Percentiles rank a stretch among this genome's conserved stretches.
phyloP scores from a whole-genome alignment of 2,797 vertebrate species.

The Rhabdophis nuchalis region DNA sequence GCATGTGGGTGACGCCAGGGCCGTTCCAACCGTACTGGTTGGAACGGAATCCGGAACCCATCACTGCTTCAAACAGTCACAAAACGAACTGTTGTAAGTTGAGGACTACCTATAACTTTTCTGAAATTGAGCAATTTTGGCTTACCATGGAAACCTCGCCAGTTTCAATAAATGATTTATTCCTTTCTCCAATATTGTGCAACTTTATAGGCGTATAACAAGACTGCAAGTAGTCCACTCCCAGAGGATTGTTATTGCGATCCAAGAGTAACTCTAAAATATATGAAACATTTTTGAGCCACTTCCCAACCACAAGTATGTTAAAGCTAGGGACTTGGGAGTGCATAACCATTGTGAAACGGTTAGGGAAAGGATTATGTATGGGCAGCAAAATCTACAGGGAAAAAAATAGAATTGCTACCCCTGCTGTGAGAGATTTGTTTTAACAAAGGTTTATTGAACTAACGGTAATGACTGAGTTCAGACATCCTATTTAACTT shows the following conservation, averaged over 20 bases:
- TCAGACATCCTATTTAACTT: background rate
- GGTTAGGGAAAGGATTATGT: background rate
- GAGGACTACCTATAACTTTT: background rate
- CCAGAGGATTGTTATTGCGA: background rate
- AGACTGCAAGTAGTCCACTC: background rate
- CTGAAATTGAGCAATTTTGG: constrained; percentile 30
- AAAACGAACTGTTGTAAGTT: background rate
- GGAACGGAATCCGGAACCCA: too few species aligned
- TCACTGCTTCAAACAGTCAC: background rate
- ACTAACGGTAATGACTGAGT: background rate
- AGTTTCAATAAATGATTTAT: constrained; percentile 34
- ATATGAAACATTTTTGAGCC: background rate
- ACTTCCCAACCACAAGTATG: background rate
- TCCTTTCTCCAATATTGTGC: constrained; percentile 36
- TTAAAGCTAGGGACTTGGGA: background rate
- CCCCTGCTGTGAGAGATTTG: background rate
- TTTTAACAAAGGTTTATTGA: background rate
- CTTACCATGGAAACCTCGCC: constrained; percentile 42
- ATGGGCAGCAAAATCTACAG: background rate
- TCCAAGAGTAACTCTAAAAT: background rate
- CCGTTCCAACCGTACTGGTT: too few species aligned
- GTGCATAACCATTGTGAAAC: background rate
- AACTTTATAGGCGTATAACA: background rate
- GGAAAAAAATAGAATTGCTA: background rate
- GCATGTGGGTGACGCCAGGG: too few species aligned